These are phyloP conservation scores for Astur gentilis DNA, from an alignment of 2,113 vertebrate species.

Conservation along the genomic window DNA sequence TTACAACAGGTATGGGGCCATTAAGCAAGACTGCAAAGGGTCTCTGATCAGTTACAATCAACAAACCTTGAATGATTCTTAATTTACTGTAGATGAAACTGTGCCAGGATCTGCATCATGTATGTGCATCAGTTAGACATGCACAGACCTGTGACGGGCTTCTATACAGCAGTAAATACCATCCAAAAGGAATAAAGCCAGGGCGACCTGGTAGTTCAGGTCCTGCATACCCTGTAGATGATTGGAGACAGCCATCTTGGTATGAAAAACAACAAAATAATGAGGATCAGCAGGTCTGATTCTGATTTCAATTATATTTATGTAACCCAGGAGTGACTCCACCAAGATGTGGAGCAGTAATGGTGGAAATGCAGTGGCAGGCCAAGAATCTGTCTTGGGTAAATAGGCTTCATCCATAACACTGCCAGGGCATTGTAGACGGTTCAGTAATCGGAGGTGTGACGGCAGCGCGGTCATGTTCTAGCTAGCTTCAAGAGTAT, in stretches of 20 bases:
- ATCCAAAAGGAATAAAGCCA: background rate
- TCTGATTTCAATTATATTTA: conserved; percentile 53
- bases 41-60: conserved; percentile 30
- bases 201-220: background rate
- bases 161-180: background rate
- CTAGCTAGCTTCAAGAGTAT: conserved; percentile 7
- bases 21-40: conserved; percentile 36
- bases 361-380: background rate
- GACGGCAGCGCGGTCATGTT: background rate
- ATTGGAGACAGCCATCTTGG: background rate
- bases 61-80: conserved; percentile 10
- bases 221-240: background rate
- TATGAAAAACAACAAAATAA: conserved; percentile 43
- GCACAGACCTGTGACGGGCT: conserved; percentile 3
- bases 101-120: conserved; percentile 9
- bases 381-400: conserved; percentile 45
- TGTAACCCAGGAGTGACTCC: conserved; percentile 41
- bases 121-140: background rate
- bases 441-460: background rate
- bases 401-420: background rate
- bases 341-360: conserved; percentile 18
- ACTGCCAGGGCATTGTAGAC: background rate
- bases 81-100: background rate
- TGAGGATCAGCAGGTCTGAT: conserved; percentile 44
- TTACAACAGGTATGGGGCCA: background rate